phyloP scores from a whole-genome alignment of 2,888 invertebrate species.

The Amblyjoppa fuscipennis region DNA sequence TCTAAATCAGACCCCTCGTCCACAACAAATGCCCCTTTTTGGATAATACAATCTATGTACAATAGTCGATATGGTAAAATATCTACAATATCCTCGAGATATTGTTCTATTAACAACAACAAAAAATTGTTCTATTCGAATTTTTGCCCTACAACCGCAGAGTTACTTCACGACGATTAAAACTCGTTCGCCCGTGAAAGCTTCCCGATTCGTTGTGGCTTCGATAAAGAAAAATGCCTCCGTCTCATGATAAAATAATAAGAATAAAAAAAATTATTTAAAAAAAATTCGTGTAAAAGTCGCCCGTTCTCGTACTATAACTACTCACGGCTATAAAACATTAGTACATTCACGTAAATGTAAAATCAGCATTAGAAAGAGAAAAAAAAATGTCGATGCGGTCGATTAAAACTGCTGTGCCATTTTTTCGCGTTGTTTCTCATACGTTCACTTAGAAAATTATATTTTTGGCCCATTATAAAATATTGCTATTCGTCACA shows the following conservation, averaged over 20 bases:
- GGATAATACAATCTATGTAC: slow-evolving; percentile 55
- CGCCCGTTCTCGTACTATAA: slow-evolving; percentile 8
- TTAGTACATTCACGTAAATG: slow-evolving; percentile 12
- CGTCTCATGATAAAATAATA: slow-evolving; percentile 25
- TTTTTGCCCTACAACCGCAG: slow-evolving; percentile 12
- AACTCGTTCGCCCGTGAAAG: slow-evolving; percentile 31
- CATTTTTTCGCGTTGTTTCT: not conserved
- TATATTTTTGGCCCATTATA: slow-evolving; percentile 69
- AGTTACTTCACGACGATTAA: slow-evolving; percentile 17
- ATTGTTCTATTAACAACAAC: slow-evolving; percentile 12
- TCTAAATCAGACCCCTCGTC: not conserved
- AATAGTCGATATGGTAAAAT: slow-evolving; percentile 34
- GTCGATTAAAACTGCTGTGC: slow-evolving; percentile 12
- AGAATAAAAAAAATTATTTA: not conserved
- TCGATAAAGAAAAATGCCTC: slow-evolving; percentile 38
- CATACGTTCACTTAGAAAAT: slow-evolving; percentile 58
- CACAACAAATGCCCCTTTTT: slow-evolving; percentile 30
- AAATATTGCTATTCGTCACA: slow-evolving; percentile 67
- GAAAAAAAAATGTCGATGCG: slow-evolving; percentile 42
- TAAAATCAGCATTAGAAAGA: slow-evolving; percentile 13
- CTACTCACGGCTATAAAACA: not conserved
- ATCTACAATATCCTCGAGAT: slow-evolving; percentile 20
- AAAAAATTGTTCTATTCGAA: slow-evolving; percentile 41
- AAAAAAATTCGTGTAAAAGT: slow-evolving; percentile 50
- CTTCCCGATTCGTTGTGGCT: slow-evolving; percentile 20